Evolutionary conservation across 1,140 invertebrate genomes (phyloP).

Genomic region (Drosophila gunungcola): DNA sequence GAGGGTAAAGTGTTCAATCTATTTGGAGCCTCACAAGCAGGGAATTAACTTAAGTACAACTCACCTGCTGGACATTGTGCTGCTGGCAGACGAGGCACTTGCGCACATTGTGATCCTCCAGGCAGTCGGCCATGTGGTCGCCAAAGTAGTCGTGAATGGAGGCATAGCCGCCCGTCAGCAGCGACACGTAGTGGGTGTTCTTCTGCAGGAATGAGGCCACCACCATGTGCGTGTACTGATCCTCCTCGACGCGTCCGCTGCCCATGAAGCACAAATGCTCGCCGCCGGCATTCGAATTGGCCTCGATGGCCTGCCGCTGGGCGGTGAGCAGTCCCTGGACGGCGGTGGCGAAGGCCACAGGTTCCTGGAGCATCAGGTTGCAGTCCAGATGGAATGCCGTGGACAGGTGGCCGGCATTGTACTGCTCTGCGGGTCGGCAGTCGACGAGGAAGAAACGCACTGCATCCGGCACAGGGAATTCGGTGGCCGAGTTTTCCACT

Average conservation of each 20-base stretch:
- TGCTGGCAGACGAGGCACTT: conserved; percentile 91
- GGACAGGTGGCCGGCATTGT: conserved; percentile 97
- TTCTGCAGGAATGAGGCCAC: conserved; percentile 98
- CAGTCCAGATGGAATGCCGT: conserved; percentile 99
- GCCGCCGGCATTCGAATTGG: conserved; percentile 95
- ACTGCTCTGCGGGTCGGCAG: conserved; percentile 97
- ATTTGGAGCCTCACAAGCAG: no score
- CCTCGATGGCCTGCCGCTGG: conserved; percentile 94
- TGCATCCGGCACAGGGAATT: conserved; percentile 86
- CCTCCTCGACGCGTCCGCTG: conserved; percentile 97
- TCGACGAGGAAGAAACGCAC: conserved; percentile 98
- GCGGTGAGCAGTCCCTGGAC: conserved; percentile 96
- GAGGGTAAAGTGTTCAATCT: no score
- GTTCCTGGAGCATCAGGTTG: conserved; percentile 98
- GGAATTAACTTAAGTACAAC: no score
- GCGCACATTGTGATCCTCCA: conserved; percentile 92
- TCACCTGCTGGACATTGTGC: conserved; percentile 65
- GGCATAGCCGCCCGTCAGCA: conserved; percentile 96
- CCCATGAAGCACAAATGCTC: conserved; percentile 99
- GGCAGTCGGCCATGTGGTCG: conserved; percentile 90
- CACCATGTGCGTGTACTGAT: conserved; percentile 99
- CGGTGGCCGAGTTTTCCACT: conserved; percentile 90
- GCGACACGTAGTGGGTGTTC: conserved; percentile 95
- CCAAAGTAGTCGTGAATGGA: conserved; percentile 94
- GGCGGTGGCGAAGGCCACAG: conserved; percentile 96